Base-by-base conservation (phyloP, 2,888 invertebrate species). In the Ectemnius cavifrons region DNA sequence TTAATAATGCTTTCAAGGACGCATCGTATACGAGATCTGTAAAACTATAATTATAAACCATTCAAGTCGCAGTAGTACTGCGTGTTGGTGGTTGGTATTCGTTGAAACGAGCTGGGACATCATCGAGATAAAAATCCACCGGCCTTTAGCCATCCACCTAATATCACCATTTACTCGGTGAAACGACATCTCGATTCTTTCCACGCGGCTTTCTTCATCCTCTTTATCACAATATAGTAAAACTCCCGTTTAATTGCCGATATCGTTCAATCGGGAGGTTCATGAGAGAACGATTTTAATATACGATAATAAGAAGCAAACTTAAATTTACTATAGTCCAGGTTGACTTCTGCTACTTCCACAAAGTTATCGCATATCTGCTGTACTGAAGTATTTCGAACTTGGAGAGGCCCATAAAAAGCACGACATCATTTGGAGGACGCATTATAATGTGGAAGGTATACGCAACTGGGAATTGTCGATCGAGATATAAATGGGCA, bases 21-120 rank as follows among this genome's bases (percentile, higher is more conserved):
- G 46, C 84, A 86, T 87, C 85, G 80, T 82, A 72, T 84, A 83
- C 85, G 82, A 82, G 83, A 84, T 85, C 85, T 86, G 86, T 87
- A 85, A 85, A 87, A 83, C 82, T 75, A 82, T 86, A 86, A 86
- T 89, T 88, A 86, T 86, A 86, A 88, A 87, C 85, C 85, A 89
- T 88, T 88, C 85, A 86, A 79, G 79, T 79, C 78, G 78, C 75
- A 77, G 70, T 78, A 76, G 60, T 71, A 79, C 77, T 72, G 79
- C 78, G 86, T 88, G 88, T 81, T 80, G 81, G 71, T 80, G 81
- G 71, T 68, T 75, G 81, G 84, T 84, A 86, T 37, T 37, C 37
- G 37, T 8, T 65, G 61, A 46, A 67, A 73, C 49, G 59, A 63
- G 79, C 80, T 81, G 78, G 14, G 75, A 82, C 84, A 81, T 84